Evolutionary conservation across 1,140 invertebrate species (phyloP).

Genomic region (Drosophila obscura): DNA sequence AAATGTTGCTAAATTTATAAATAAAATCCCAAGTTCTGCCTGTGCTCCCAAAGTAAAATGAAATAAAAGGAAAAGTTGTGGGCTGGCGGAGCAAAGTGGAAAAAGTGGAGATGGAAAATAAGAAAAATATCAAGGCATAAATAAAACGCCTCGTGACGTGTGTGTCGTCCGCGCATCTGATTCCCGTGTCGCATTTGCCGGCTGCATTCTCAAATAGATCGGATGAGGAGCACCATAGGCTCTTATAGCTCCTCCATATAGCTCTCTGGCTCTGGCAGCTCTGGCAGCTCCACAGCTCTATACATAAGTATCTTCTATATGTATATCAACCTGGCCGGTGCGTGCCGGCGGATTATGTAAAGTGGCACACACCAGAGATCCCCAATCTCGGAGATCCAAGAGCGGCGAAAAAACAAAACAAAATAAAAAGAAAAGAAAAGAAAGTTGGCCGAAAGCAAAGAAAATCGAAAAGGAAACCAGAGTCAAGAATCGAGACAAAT

Average conservation of each 20-base stretch:
- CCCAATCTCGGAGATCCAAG: slow-evolving; percentile 8
- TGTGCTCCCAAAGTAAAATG: slow-evolving; percentile 42
- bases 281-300: no score
- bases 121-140: slow-evolving; percentile 71
- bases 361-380: slow-evolving; percentile 53
- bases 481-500: slow-evolving; percentile 1
- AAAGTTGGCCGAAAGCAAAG: slow-evolving; percentile 13
- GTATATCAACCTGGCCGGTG: slow-evolving; percentile 38
- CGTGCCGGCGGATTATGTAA: slow-evolving; percentile 78
- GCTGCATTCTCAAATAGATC: slow-evolving; percentile 55
- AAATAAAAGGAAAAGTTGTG: slow-evolving; percentile 48
- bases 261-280: not conserved
- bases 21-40: slow-evolving; percentile 62
- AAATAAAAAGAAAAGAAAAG: slow-evolving; percentile 11
- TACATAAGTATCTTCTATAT: not conserved
- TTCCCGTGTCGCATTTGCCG: slow-evolving; percentile 46
- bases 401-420: slow-evolving; percentile 34
- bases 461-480: slow-evolving; percentile 24
- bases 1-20: slow-evolving; percentile 79
- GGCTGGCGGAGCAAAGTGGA: slow-evolving; percentile 9
- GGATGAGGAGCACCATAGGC: slow-evolving; percentile 16
- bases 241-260: slow-evolving; percentile 14
- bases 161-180: slow-evolving; percentile 27
- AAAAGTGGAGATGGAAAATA: slow-evolving; percentile 51
- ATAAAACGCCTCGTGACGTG: slow-evolving; percentile 64